Base-by-base conservation (phyloP, 2,113 vertebrate species). In the Catharus minimus region DNA sequence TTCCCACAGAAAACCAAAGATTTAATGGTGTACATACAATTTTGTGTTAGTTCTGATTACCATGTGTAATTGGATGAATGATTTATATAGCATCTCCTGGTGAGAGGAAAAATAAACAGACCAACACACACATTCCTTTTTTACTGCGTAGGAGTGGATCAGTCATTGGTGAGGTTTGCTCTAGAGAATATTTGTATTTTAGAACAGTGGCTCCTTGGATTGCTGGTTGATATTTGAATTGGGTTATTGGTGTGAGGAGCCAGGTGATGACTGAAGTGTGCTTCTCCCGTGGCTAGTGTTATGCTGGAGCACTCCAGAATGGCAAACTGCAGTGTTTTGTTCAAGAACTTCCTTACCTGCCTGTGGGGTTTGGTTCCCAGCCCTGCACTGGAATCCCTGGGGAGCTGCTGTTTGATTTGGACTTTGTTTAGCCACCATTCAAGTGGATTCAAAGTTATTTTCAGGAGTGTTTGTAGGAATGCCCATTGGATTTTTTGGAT, bases 401-500 rank as follows among this genome's bases (percentile, higher is more conserved):
- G 53, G 39, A 64, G 44, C n/a, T 88, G 46, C 32, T 36, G 1
- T 24, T 86, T 26, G 46, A 4, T 62, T 30, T 68, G 49, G 49
- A 65, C 21, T 47, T 18, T n/a, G 5, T 84, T 49, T 27, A 30
- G 21, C 43, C 68, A 20, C 60, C 23, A 15, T 8, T 5, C 6
- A 33, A 14, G 26, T 64, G 52, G 11, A 50, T 41, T 80, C 32
- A 23, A 20, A 58, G 28, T 2, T 46, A 17, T 28, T 71, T n/a
- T 49, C 28, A 53, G 26, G 38, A 50, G 15, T n/a, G 50, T 58
- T 78, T 75, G 11, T 17, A 46, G 60, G 28, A 41, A 22, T 38
- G 8, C 5, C 16, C 4, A 1, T 0, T 30, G 69, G 27, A 10
- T 7, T 20, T n/a, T 65, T 32, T 9, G 1, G 10, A 9, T 58